phyloP scores from a whole-genome alignment of 2,113 vertebrate species.

The Neolamprologus longior region DNA sequence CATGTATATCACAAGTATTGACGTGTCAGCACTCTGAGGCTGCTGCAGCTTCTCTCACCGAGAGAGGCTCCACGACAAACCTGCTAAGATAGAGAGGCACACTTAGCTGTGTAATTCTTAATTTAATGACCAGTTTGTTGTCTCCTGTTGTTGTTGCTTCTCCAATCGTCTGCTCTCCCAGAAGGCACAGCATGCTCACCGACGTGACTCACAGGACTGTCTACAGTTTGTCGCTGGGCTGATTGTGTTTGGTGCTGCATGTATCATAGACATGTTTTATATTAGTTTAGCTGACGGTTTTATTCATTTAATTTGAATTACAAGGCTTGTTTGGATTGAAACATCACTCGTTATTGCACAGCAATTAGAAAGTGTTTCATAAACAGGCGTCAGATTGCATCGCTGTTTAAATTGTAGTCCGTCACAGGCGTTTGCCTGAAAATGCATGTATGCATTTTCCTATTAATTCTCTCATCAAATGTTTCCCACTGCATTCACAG shows the following conservation, averaged over 20 bases:
- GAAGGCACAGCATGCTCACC: not conserved
- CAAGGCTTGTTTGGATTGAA: not conserved
- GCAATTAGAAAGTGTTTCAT: not conserved
- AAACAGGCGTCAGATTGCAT: not conserved
- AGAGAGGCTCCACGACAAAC: not conserved
- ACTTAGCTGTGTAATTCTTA: not conserved
- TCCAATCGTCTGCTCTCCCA: not conserved
- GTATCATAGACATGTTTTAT: not conserved
- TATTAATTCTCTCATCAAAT: not conserved
- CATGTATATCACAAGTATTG: not conserved
- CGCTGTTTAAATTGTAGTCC: fast-evolving
- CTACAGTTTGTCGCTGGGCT: not conserved
- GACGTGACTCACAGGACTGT: not conserved
- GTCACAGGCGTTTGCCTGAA: not conserved
- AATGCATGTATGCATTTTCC: not conserved
- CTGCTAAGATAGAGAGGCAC: fast-evolving
- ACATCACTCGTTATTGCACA: not conserved
- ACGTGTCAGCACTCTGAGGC: not conserved
- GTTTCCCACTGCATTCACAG: not conserved
- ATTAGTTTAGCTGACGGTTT: not conserved
- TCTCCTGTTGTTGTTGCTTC: not conserved
- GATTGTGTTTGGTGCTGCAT: not conserved
- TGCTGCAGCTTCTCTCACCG: not conserved
- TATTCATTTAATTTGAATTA: not conserved
- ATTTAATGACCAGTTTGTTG: not conserved